phyloP scores from a whole-genome alignment of 2,888 invertebrate species.

The Petrophora chlorosata region DNA sequence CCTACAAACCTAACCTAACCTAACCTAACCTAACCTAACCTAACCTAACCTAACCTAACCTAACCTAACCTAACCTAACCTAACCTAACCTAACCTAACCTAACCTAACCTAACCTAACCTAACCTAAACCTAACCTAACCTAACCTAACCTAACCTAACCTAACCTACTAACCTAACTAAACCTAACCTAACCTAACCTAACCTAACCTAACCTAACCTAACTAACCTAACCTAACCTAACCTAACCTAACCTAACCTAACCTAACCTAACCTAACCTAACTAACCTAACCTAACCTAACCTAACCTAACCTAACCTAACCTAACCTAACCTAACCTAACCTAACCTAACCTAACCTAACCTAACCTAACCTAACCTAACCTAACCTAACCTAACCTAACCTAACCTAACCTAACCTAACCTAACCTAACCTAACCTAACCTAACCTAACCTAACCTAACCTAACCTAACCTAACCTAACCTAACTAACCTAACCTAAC shows the following conservation, averaged over 20 bases:
- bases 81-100: conserved; percentile 27
- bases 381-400: conserved; percentile 28
- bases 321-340: conserved; percentile 32
- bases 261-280: conserved; percentile 30
- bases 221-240: conserved; percentile 31
- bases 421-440: conserved; percentile 26
- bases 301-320: conserved; percentile 33
- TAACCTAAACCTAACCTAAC: too few relatives aligned
- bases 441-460: conserved; percentile 33
- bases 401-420: conserved; percentile 32
- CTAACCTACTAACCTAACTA: too few relatives aligned
- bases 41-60: conserved; percentile 19
- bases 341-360: conserved; percentile 31
- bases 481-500: conserved; percentile 30
- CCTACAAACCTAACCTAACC: too few relatives aligned
- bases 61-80: conserved; percentile 26
- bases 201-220: conserved; percentile 22
- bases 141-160: too few relatives aligned
- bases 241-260: conserved; percentile 31
- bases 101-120: conserved; percentile 27
- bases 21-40: conserved; percentile 11
- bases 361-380: conserved; percentile 32
- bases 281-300: conserved; percentile 19
- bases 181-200: conserved; percentile 16
- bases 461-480: conserved; percentile 34